phyloP scores from a whole-genome alignment of 2,797 vertebrate genomes.

The Microctenopoma lineatum region DNA sequence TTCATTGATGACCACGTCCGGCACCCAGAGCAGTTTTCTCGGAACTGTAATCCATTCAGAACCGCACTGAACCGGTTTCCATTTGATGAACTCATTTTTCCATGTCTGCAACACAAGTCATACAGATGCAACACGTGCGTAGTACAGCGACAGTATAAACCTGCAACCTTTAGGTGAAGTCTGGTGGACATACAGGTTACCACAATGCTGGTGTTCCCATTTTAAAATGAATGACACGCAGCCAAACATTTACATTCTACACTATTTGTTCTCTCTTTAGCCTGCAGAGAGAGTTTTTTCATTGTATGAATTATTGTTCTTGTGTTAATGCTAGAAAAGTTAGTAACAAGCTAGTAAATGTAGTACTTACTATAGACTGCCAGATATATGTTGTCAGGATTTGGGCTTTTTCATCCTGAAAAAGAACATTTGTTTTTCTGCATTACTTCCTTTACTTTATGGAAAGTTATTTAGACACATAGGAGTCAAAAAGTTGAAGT shows the following conservation, averaged over 20 bases:
- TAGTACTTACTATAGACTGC: slow-evolving; percentile 67
- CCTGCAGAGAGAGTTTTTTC: no score
- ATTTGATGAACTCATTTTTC: slow-evolving; percentile 77
- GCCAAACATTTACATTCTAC: no score
- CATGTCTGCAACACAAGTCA: slow-evolving; percentile 65
- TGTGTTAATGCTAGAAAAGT: no score
- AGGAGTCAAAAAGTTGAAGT: not conserved
- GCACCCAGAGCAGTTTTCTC: slow-evolving; percentile 70
- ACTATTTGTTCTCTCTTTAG: no score
- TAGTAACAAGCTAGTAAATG: not conserved
- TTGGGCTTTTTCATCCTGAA: slow-evolving; percentile 80
- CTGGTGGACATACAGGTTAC: no score
- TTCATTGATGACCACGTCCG: slow-evolving; percentile 72
- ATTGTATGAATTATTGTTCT: no score
- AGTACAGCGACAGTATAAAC: no score
- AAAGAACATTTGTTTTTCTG: not conserved
- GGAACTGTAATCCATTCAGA: slow-evolving; percentile 66
- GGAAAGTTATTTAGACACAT: no score
- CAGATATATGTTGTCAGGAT: slow-evolving; percentile 78
- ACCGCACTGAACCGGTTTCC: slow-evolving; percentile 75
- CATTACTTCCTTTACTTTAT: not conserved
- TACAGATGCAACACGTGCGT: not conserved
- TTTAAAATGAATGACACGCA: no score
- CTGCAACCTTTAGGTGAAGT: no score
- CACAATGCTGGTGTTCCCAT: no score